Base-by-base conservation (phyloP, 1,140 invertebrate genomes). In the Plutomurus gul region DNA sequence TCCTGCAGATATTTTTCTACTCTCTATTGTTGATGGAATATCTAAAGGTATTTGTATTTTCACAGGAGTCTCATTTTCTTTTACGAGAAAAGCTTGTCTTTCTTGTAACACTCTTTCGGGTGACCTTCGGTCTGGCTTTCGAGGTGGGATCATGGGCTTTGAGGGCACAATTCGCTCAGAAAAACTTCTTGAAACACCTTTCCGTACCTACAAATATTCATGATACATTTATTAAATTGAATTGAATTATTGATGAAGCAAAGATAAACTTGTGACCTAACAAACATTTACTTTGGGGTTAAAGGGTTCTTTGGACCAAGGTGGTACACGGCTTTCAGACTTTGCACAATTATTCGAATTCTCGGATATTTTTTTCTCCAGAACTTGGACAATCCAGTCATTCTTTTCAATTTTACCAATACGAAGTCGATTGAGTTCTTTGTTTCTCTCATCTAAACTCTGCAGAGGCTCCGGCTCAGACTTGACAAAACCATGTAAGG, bases 331-430 rank as follows among this genome's bases (percentile, higher is more conserved):
- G 33, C 4, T 2, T 30, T 74, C 27, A 33, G 40, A 36, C 5
- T 20, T 40, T 1, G 18, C 6, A 40, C n/a, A 22, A 1, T 46
- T 20, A 6, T 72, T 43, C 5, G 39, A 30, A 74, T 46, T 46
- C 36, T 74, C 46, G 6, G 73, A 7, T 18, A 39, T 65, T 60
- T 22, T 56, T 4, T 33, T 37, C 36, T 56, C 75, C 0, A 39
- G 36, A 4, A 36, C 3, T 6, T 49, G 40, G 10, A 40, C 60
- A 13, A 65, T 65, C 25, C 27, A 65, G 18, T 65, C 56, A n/a
- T 65, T 30, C 25, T 65, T 65, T 65, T 65, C 56, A 4, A 65
- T 65, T 36, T 65, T 65, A 16, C 56, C 56, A 65, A 77, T 27
- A 16, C 27, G 51, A 27, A 22, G 56, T 39, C 16, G 40, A 8